Evolutionary conservation across 1,140 invertebrate species (phyloP).

Genomic region (Drosophila guanche): DNA sequence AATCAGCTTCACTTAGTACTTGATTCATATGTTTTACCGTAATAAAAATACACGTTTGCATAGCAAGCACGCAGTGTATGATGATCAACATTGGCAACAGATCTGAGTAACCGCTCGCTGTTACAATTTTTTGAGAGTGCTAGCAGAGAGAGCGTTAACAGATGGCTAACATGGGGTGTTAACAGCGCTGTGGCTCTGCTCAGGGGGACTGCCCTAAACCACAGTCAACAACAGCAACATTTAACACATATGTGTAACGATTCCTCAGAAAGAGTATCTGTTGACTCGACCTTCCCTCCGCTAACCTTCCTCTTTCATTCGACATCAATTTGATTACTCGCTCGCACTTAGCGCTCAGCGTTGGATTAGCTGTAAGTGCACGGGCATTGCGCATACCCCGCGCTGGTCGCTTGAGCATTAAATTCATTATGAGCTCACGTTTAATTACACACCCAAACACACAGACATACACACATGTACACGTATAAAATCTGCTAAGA

Average conservation of each 20-base stretch:
- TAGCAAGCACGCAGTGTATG: too few species aligned
- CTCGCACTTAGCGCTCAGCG: slow-evolving; percentile 46
- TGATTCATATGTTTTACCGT: slow-evolving; percentile 21
- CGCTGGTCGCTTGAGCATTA: slow-evolving; percentile 57
- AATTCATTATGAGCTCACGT: slow-evolving; percentile 60
- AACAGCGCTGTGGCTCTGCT: too few species aligned
- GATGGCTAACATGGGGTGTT: too few species aligned
- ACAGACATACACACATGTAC: neutral
- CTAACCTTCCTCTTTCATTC: neutral
- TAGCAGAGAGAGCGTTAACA: too few species aligned
- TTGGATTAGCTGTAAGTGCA: slow-evolving; percentile 62
- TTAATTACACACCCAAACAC: slow-evolving; percentile 65
- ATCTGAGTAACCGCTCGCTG: too few species aligned
- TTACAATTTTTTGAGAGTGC: too few species aligned
- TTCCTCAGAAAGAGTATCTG: too few species aligned
- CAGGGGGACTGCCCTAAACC: too few species aligned
- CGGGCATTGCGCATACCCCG: slow-evolving; percentile 51
- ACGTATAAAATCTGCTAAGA: neutral
- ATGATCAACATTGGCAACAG: too few species aligned
- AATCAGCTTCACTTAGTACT: neutral
- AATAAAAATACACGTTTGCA: slow-evolving; percentile 9
- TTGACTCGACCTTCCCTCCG: too few species aligned
- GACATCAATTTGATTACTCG: slow-evolving; percentile 69
- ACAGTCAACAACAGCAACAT: too few species aligned
- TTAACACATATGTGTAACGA: too few species aligned